Evolutionary conservation across 2,797 vertebrate species (phyloP).

Genomic region (Xiphorhynchus erythropygius): DNA sequence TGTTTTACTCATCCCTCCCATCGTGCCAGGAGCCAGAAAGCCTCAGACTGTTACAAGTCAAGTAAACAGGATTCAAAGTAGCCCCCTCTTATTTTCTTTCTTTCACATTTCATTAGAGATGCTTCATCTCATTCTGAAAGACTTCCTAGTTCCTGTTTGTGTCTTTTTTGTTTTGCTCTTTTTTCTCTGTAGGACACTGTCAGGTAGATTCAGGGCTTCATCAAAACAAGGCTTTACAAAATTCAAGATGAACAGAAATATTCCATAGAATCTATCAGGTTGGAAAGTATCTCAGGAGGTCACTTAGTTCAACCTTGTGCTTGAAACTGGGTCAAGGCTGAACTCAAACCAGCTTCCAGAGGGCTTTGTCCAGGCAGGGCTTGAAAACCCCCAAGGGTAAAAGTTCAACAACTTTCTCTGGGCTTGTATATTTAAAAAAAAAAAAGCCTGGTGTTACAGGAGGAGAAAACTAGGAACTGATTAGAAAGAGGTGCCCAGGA

Average conservation of each 20-base stretch:
- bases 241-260: not conserved
- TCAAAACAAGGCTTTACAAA: not conserved
- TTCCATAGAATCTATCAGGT: not conserved
- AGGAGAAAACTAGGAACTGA: not conserved
- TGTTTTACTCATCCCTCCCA: not conserved
- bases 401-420: not conserved
- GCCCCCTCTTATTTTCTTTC: not conserved
- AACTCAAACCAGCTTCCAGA: not conserved
- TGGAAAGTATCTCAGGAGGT: slow-evolving; percentile 21
- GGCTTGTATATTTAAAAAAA: not conserved
- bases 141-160: not conserved
- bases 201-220: not conserved
- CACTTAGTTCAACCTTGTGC: not conserved
- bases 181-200: not conserved
- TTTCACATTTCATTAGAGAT: slow-evolving; percentile 28
- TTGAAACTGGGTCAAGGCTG: slow-evolving; percentile 12
- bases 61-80: slow-evolving; percentile 10
- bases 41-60: not conserved
- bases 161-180: not conserved
- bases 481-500: not conserved
- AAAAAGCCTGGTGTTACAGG: not conserved
- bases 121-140: not conserved
- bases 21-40: not conserved
- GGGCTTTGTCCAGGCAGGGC: not conserved
- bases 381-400: not conserved